Conservation (phyloP, 1,140 invertebrate species). For the Bombus sylvicola region DNA sequence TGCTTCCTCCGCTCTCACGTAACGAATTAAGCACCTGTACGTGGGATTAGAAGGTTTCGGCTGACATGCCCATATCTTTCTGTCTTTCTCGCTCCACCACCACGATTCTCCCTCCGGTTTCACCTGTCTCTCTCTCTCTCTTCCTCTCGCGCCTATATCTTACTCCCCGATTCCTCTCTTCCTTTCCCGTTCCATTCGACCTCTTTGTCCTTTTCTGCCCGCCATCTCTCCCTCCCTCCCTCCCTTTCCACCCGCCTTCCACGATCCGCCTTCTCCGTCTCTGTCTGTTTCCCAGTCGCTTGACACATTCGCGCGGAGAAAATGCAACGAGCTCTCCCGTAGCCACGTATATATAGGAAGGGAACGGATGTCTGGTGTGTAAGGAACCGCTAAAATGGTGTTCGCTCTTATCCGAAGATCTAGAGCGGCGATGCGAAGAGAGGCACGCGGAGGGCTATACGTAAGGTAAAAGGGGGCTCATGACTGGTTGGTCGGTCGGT, state of each 20-base stretch:
- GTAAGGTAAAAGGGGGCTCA: constrained; percentile 71
- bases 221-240: constrained; percentile 12
- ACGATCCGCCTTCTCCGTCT: constrained; percentile 10
- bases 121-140: not conserved
- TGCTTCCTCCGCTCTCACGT: constrained; percentile 60
- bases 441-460: constrained; percentile 79
- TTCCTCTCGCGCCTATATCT: constrained; percentile 3
- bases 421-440: constrained; percentile 83
- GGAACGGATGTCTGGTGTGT: constrained; percentile 82
- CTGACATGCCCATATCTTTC: constrained; percentile 37
- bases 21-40: constrained; percentile 55
- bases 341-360: constrained; percentile 56
- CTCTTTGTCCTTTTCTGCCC: constrained; percentile 34
- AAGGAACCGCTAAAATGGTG: constrained; percentile 84
- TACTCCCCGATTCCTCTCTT: constrained; percentile 14
- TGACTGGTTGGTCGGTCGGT: constrained; percentile 63
- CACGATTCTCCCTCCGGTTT: not conserved
- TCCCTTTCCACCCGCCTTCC: not conserved
- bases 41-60: constrained; percentile 63
- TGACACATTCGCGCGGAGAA: constrained; percentile 66
- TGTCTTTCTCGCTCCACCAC: not conserved
- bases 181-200: constrained; percentile 3
- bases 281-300: constrained; percentile 54
- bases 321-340: constrained; percentile 57
- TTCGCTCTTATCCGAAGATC: constrained; percentile 83